Percentiles rank a stretch among this genome's conserved stretches.
These are phyloP conservation scores for Tor tambroides DNA, from an alignment of 2,113 vertebrate genomes.

Conservation along the genomic window DNA sequence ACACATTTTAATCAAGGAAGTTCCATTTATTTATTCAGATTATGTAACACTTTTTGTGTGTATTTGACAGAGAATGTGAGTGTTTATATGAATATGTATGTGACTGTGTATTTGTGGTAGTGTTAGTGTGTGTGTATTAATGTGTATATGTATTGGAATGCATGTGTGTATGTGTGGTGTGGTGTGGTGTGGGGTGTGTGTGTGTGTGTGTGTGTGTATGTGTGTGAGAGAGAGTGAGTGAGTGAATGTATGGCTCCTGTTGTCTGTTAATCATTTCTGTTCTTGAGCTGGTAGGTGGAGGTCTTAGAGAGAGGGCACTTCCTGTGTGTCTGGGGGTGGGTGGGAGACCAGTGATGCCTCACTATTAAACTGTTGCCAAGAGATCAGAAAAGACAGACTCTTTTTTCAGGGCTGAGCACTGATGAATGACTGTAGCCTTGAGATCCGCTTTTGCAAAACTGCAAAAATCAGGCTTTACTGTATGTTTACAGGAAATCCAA, in stretches of 20 bases:
- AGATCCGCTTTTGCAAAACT: conserved; percentile 15
- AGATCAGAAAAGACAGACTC: neutral
- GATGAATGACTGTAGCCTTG: conserved; percentile 21
- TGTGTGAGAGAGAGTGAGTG: no score
- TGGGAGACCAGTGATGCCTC: conserved; percentile 2
- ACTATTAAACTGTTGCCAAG: conserved; percentile 26
- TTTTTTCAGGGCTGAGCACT: neutral
- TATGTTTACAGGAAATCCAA: conserved; percentile 88
- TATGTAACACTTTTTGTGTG: conserved; percentile 1
- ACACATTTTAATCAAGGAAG: neutral
- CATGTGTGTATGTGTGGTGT: neutral
- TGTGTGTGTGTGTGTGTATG: neutral
- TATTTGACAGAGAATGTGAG: neutral
- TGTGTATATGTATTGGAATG: conserved; percentile 4
- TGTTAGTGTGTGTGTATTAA: neutral
- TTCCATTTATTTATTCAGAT: neutral
- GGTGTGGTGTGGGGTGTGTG: neutral
- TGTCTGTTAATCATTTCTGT: neutral
- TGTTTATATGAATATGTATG: conserved; percentile 24
- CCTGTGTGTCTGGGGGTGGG: conserved; percentile 14
- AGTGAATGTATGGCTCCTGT: neutral
- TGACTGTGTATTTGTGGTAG: conserved; percentile 8
- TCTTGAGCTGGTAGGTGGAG: conserved; percentile 19
- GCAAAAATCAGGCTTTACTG: neutral
- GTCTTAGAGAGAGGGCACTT: conserved; percentile 5